A percentile compares a stretch with the other conserved stretches of the same genome.
phyloP scores from a whole-genome alignment of 2,888 invertebrate species.

The Kryphioiulus occultus region DNA sequence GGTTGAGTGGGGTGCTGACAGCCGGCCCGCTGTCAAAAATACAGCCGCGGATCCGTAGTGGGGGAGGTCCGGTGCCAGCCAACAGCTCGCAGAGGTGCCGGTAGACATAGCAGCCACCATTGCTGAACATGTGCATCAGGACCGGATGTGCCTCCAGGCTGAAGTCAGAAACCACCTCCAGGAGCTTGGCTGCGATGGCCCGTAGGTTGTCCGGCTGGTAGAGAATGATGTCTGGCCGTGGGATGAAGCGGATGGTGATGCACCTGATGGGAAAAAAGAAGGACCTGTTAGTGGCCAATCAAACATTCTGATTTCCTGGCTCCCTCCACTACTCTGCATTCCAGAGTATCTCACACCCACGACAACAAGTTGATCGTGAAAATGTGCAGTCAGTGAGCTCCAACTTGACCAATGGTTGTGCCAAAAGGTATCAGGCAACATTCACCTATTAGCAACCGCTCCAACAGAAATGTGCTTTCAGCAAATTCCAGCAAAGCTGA shows the following conservation, averaged over 20 bases:
- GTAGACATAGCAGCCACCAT: slow-evolving; percentile 77
- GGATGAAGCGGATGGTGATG: slow-evolving; percentile 75
- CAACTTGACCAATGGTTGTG: too few species aligned
- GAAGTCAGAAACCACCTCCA: slow-evolving; percentile 72
- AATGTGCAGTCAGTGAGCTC: too few species aligned
- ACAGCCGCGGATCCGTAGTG: slow-evolving; percentile 68
- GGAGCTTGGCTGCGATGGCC: slow-evolving; percentile 70
- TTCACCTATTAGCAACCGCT: too few species aligned
- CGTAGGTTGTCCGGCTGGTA: slow-evolving; percentile 71
- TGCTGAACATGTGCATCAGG: slow-evolving; percentile 78
- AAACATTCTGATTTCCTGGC: too few species aligned
- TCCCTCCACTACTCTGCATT: too few species aligned
- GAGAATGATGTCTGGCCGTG: slow-evolving; percentile 73
- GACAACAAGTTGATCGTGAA: too few species aligned
- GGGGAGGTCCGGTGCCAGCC: background rate
- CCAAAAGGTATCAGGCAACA: too few species aligned
- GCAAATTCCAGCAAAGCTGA: too few species aligned
- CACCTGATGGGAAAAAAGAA: slow-evolving; percentile 66
- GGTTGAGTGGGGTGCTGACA: slow-evolving; percentile 49
- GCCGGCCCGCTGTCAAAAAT: slow-evolving; percentile 79
- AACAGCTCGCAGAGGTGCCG: slow-evolving; percentile 71
- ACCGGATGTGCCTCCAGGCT: slow-evolving; percentile 75
- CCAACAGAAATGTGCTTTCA: too few species aligned
- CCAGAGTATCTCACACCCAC: too few species aligned
- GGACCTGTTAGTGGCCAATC: too few species aligned